phyloP scores from a whole-genome alignment of 2,113 vertebrate genomes.

The Macroglossus sobrinus region DNA sequence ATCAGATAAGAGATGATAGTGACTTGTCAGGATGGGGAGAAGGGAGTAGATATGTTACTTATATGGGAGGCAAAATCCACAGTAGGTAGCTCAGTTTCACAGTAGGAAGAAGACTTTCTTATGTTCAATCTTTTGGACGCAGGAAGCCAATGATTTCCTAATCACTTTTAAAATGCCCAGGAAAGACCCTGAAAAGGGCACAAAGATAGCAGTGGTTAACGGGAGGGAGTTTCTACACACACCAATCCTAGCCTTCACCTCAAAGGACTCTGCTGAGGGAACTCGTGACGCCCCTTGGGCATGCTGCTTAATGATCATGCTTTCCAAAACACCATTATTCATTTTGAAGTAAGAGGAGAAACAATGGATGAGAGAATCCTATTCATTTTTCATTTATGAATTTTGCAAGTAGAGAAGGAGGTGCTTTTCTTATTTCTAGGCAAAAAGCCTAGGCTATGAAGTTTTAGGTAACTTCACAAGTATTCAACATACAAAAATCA shows the following conservation, averaged over 20 bases:
- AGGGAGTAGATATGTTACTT: neutral
- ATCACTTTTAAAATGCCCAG: neutral
- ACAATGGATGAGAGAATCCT: neutral
- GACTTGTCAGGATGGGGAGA: neutral
- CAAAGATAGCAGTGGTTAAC: neutral
- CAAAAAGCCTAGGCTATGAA: neutral
- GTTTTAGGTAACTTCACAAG: neutral
- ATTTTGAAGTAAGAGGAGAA: neutral
- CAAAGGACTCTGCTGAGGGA: neutral
- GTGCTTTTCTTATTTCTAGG: neutral
- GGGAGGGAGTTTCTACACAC: neutral
- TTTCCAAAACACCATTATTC: slow-evolving; percentile 1
- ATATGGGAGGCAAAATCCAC: neutral
- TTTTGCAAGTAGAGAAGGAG: neutral
- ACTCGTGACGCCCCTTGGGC: neutral
- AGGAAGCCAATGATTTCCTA: neutral
- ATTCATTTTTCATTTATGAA: slow-evolving; percentile 18
- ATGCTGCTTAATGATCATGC: neutral
- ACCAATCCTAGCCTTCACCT: neutral
- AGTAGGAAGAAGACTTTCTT: neutral
- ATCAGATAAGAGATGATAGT: neutral
- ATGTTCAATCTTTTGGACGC: neutral
- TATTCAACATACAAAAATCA: neutral
- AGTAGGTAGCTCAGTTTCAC: neutral
- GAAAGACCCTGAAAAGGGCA: neutral